These are phyloP conservation scores for Drosophila oshimai DNA, from an alignment of 1,140 invertebrate species.

Conservation along the genomic window DNA sequence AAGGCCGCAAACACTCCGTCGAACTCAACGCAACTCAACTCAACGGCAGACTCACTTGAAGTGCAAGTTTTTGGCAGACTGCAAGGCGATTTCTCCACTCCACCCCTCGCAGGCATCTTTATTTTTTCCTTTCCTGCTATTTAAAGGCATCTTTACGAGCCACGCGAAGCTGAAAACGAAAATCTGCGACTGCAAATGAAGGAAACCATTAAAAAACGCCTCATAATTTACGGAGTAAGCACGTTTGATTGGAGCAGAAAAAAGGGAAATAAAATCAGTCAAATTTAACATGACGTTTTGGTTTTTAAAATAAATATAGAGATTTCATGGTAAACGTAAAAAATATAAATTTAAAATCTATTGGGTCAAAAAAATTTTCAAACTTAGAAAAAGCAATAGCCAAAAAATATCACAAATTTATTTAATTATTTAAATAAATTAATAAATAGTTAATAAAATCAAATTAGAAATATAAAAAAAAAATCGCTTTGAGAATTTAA, in stretches of 20 bases:
- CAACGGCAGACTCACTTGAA: conserved; percentile 46
- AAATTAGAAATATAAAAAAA: too few species aligned
- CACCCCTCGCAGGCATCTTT: neutral
- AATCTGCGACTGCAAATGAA: conserved; percentile 45
- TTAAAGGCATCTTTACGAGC: conserved; percentile 61
- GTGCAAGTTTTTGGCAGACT: conserved; percentile 72
- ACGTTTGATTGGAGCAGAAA: conserved; percentile 28
- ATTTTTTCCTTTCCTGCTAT: too few species aligned
- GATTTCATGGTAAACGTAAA: neutral
- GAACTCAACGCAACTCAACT: conserved; percentile 19
- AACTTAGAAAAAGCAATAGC: too few species aligned
- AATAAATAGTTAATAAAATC: too few species aligned
- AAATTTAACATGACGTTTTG: neutral
- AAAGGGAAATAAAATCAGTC: conserved; percentile 9
- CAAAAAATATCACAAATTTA: too few species aligned
- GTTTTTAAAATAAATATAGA: neutral
- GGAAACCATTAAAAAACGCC: conserved; percentile 35
- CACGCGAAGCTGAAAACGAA: conserved; percentile 39
- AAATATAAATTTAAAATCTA: too few species aligned
- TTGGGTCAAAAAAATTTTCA: too few species aligned
- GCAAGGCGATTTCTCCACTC: conserved; percentile 23
- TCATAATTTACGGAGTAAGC: conserved; percentile 22
- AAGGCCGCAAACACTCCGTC: conserved; percentile 20
- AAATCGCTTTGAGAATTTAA: too few species aligned
- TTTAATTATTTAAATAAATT: too few species aligned